These are phyloP conservation scores for Opisthocomus hoazin DNA, from an alignment of 2,113 vertebrate species.

Conservation along the genomic window DNA sequence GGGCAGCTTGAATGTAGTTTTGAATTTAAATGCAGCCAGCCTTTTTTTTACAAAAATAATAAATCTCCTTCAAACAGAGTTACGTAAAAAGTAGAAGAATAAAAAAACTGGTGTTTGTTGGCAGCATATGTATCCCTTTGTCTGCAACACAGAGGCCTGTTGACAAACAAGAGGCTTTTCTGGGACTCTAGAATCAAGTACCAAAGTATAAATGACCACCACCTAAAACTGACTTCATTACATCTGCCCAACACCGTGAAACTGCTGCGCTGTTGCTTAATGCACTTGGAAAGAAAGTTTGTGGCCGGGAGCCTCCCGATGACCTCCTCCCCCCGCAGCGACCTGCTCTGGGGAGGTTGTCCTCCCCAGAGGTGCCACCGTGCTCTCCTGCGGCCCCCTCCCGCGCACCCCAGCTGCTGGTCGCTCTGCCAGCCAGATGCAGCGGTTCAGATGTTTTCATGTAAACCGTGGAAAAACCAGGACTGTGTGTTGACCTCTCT, in stretches of 20 bases:
- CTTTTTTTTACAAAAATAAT: slow-evolving; percentile 30
- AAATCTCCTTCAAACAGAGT: slow-evolving; percentile 7
- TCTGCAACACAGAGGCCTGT: slow-evolving; percentile 15
- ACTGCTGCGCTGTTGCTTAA: background rate
- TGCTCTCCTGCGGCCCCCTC: background rate
- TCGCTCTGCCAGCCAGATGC: background rate
- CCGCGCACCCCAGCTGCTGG: background rate
- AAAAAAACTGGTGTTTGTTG: slow-evolving; percentile 9
- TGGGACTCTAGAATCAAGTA: background rate
- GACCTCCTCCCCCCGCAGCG: background rate
- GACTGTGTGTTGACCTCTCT: background rate
- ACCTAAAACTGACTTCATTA: background rate
- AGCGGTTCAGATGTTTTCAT: background rate
- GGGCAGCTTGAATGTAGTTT: background rate
- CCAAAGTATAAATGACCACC: background rate
- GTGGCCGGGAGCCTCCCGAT: background rate
- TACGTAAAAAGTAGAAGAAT: slow-evolving; percentile 45
- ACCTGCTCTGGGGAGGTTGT: background rate
- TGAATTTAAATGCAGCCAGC: slow-evolving; percentile 27
- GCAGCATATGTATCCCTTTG: background rate
- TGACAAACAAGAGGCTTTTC: slow-evolving; percentile 37
- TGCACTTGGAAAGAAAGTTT: background rate
- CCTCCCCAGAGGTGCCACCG: background rate
- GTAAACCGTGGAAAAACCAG: background rate
- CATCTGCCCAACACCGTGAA: background rate